Evolutionary conservation across 1,140 invertebrate species (phyloP).

Genomic region (Bombus picipes): DNA sequence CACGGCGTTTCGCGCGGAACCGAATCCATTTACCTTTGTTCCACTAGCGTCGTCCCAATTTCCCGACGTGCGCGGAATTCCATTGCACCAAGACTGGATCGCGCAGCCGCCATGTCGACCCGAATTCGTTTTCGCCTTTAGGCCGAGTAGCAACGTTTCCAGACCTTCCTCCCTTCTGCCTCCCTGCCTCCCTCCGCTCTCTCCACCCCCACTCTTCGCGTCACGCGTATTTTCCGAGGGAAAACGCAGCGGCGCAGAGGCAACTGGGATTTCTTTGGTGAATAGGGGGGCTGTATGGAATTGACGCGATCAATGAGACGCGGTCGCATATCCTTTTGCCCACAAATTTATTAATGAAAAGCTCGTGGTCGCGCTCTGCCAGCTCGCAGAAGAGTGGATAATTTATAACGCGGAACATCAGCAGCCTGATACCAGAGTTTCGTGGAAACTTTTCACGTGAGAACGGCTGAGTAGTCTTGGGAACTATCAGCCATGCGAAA

Average conservation of each 20-base stretch:
- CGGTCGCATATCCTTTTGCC: neutral
- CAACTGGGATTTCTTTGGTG: too few species aligned
- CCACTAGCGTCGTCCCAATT: conserved; percentile 46
- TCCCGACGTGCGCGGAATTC: conserved; percentile 48
- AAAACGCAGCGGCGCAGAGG: neutral
- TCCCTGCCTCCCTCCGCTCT: neutral
- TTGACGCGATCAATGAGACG: conserved; percentile 28
- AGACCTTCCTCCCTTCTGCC: neutral
- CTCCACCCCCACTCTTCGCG: neutral
- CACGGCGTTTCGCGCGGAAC: neutral
- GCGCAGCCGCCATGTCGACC: conserved; percentile 60
- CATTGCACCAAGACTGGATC: conserved; percentile 7
- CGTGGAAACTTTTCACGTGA: neutral
- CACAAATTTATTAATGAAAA: conserved; percentile 41
- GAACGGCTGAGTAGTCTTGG: neutral
- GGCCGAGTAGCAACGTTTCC: conserved; percentile 43
- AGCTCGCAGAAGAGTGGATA: neutral
- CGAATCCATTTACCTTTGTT: conserved; percentile 32
- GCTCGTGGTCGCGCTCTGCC: neutral
- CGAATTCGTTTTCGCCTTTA: conserved; percentile 53
- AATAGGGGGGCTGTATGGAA: neutral
- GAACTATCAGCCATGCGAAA: neutral
- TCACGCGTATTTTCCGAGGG: conserved; percentile 10
- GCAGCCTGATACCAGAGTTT: neutral
- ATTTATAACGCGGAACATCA: neutral